Base-by-base conservation (phyloP, 2,113 vertebrate species). In the Nyctereutes procyonoides region DNA sequence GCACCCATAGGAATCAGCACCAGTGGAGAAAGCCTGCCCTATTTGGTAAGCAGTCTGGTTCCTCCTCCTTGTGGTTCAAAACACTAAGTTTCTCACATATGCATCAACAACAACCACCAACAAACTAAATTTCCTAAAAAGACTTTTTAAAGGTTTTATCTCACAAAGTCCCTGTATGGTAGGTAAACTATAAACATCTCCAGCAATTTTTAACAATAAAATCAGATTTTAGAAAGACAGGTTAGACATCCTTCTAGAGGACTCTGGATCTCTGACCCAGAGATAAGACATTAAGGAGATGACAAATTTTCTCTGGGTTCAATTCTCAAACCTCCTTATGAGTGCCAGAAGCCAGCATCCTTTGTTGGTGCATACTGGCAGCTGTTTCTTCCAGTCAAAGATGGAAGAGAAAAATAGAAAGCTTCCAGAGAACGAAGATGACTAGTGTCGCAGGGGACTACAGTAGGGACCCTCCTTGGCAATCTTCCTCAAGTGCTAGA, bases 51-150 rank as follows among this genome's bases (percentile, higher is more conserved):
- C 67, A 85, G 67, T 67, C 62, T 83, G 96, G 74, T 92, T 93
- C 24, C 17, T 96, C 96, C 90, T 79, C 51, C 32, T 43, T 87
- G 96, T 84, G 90, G 93, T 95, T 98, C 96, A 98, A 97, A 97
- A 96, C n/a, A 43, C 90, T 87, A 87, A 94, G 93, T 95, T 96
- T 98, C 98, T 98, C 97, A 94, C 93, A 53, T 95, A 92, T 26
- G 74, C 96, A 96, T 93, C 98, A 96, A 93, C 93, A 95, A 96
- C 94, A 97, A 94, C 95, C 97, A 86, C 83, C 95, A 96, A 67
- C 88, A 76, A 9, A 53, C 8, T 58, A 35, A 65, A 96, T 97
- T 84, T 98, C 35, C 83, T 88, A 32, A 69, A 56, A 43, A 58
- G 88, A 43, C 94, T 93, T 96, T 97, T 35, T 55, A 90, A 86